Percentiles rank a stretch among this genome's conserved stretches.
Evolutionary conservation across 2,888 invertebrate genomes (phyloP).

Genomic region (Zaprionus lineosus): DNA sequence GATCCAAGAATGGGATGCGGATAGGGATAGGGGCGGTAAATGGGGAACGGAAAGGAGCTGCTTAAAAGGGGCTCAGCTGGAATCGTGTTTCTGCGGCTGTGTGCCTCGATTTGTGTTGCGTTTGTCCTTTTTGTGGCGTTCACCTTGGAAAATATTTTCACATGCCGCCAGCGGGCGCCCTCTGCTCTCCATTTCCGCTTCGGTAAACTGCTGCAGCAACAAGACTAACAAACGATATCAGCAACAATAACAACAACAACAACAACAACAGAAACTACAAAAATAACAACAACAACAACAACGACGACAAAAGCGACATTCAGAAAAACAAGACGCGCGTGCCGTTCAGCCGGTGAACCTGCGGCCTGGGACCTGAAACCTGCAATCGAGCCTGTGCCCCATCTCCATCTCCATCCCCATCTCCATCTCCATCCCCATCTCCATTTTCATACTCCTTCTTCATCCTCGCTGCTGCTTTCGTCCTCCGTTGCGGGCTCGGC

Average conservation of each 20-base stretch:
- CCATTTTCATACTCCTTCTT: too few species aligned
- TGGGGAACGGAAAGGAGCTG: slow-evolving; percentile 23
- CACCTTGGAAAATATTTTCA: slow-evolving; percentile 77
- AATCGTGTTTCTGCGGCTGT: slow-evolving; percentile 50
- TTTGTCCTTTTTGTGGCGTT: slow-evolving; percentile 68
- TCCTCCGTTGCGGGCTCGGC: slow-evolving; percentile 32
- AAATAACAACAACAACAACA: slow-evolving; percentile 16
- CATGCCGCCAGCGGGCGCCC: slow-evolving; percentile 53
- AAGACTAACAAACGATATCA: too few species aligned
- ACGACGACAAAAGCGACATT: slow-evolving; percentile 36
- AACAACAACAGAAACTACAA: slow-evolving; percentile 22
- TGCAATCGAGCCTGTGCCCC: slow-evolving; percentile 38
- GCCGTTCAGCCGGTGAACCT: slow-evolving; percentile 52
- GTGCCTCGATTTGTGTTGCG: slow-evolving; percentile 30
- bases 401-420: slow-evolving; percentile 6
- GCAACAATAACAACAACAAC: slow-evolving; percentile 22
- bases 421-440: too few species aligned
- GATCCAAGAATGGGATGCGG: slow-evolving; percentile 6
- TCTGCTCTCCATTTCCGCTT: slow-evolving; percentile 65
- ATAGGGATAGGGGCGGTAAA: neutral
- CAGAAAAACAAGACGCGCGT: slow-evolving; percentile 72
- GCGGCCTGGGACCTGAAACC: slow-evolving; percentile 13
- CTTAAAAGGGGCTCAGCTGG: slow-evolving; percentile 56
- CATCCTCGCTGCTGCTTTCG: too few species aligned
- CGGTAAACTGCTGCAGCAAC: slow-evolving; percentile 53